These are phyloP conservation scores for Planococcus citri DNA, from an alignment of 1,140 invertebrate genomes.

Conservation along the genomic window DNA sequence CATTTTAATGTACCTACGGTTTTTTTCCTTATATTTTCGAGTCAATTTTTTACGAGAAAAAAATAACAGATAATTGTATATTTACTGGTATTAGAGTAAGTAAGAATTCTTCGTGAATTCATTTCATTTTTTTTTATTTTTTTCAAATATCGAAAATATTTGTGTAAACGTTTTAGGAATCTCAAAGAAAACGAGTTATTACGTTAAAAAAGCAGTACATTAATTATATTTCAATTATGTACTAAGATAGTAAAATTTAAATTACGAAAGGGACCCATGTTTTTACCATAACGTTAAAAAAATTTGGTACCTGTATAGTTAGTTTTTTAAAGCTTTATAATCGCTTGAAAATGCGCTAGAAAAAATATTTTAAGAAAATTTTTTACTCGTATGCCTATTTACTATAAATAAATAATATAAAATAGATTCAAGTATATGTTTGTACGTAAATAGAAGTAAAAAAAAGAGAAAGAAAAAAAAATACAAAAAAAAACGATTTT, in stretches of 20 bases:
- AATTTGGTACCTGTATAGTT: neutral
- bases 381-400: neutral
- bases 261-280: conserved; percentile 13
- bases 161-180: neutral
- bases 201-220: no score
- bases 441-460: neutral
- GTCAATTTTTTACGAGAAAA: neutral
- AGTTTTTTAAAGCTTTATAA: neutral
- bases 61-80: neutral
- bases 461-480: neutral
- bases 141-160: neutral
- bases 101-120: neutral
- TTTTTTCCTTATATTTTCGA: conserved; percentile 9
- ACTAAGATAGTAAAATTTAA: neutral
- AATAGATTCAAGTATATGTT: neutral
- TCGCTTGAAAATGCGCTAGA: neutral
- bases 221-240: no score
- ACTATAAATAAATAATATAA: neutral
- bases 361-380: neutral
- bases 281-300: conserved; percentile 12
- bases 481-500: neutral
- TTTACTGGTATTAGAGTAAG: neutral
- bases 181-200: neutral
- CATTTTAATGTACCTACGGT: neutral
- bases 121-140: neutral